A percentile compares a stretch with the other conserved stretches of the same genome.
phyloP scores from a whole-genome alignment of 1,140 invertebrate genomes.

The Stegodyphus dumicola region DNA sequence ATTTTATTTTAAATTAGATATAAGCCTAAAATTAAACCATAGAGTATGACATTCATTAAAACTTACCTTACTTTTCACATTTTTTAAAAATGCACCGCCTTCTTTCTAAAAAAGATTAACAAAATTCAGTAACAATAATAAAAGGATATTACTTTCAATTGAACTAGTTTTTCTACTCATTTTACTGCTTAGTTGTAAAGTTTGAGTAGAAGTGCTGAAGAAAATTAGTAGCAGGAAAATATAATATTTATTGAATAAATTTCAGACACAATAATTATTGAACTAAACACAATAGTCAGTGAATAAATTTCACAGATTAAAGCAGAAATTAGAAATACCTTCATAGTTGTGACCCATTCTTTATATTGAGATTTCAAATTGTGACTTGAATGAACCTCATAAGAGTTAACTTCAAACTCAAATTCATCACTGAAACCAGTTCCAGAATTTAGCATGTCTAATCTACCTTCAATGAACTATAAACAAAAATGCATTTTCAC shows the following conservation, averaged over 20 bases:
- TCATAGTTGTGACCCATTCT: constrained; percentile 77
- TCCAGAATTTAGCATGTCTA: constrained; percentile 89
- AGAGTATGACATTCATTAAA: background rate
- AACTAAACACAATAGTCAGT: background rate
- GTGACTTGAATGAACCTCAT: constrained; percentile 75
- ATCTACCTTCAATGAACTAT: constrained; percentile 92
- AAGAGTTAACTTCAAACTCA: constrained; percentile 88
- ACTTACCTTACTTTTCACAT: constrained; percentile 68
- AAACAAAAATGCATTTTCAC: background rate
- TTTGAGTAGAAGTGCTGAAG: too few relatives aligned
- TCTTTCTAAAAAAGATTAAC: constrained; percentile 69
- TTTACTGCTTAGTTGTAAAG: too few relatives aligned
- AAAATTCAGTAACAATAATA: background rate
- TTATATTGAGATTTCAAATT: constrained; percentile 80
- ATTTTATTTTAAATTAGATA: too few relatives aligned
- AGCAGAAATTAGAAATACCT: constrained; percentile 61
- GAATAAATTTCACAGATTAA: background rate
- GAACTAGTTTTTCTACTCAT: too few relatives aligned
- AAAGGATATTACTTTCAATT: too few relatives aligned
- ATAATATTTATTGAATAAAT: too few relatives aligned
- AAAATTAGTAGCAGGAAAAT: too few relatives aligned
- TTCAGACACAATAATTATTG: too few relatives aligned
- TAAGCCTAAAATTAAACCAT: too few relatives aligned
- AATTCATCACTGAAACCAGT: constrained; percentile 79
- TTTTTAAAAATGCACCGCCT: constrained; percentile 79